Evolutionary conservation across 2,113 vertebrate genomes (phyloP), one percentile per base, ranked within the genome.

Genomic region (Aegotheles bennettii): DNA sequence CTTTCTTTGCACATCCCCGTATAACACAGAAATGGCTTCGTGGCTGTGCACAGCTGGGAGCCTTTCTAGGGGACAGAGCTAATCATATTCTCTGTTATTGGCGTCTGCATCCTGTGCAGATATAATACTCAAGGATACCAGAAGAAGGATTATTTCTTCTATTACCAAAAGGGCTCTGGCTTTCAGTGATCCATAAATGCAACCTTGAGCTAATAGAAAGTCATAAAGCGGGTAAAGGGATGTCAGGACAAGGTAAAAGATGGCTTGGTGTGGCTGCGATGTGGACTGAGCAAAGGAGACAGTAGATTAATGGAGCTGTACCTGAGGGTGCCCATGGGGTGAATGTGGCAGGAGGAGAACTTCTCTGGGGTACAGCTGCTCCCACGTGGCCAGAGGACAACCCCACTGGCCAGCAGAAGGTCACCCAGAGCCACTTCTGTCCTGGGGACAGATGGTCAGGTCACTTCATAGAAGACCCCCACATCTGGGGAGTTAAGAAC

Each of bases 291-390:
- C 24, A 7, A 24, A 25, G 57, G 33, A 38, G 56, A 16, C 0
- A 4, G 23, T 3, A 11, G 7, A 10, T 76, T 7, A 23, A 10
- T 24, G 19, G 23, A 70, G 59, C 57, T 48, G 43, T 12, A 3
- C 10, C n/a, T 36, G 61, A 16, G 0, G 3, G 28, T 45, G 19
- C 13, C 63, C 1, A 1, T 0, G 2, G 48, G 54, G 14, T n/a
- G 8, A 35, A 25, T 20, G 45, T 42, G 42, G 40, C 9, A 50
- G 12, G 11, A 53, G 65, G 45, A 42, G 47, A 59, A 8, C 38
- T 29, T 26, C 8, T 5, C 28, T 11, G 29, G 73, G 29, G 16
- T 35, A 9, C 8, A 31, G 24, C 60, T 63, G 64, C 48, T 74
- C 50, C 8, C 13, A n/a, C 18, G 0, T 6, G 47, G 43, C 16